These are phyloP conservation scores for Heterotilapia buettikoferi DNA, from an alignment of 2,113 vertebrate species.

Conservation along the genomic window DNA sequence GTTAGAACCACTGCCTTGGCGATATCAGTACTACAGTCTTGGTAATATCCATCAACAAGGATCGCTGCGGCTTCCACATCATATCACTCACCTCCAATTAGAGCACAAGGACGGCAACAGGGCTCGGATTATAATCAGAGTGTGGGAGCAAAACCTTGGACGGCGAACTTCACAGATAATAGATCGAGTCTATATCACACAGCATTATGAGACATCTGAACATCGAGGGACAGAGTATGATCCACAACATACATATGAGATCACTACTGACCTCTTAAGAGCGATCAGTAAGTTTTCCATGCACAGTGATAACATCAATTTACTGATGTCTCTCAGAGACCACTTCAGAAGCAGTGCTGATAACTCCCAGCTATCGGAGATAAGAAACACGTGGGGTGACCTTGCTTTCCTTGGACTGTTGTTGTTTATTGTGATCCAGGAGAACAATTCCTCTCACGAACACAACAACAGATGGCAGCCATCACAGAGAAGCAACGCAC, in stretches of 20 bases:
- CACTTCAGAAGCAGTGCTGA: not conserved
- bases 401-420: not conserved
- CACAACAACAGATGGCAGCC: not conserved
- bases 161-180: no score
- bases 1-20: fast-evolving
- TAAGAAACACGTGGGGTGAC: not conserved
- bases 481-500: not conserved
- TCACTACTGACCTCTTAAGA: not conserved
- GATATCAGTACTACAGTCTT: no score
- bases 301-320: not conserved
- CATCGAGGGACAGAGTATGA: no score
- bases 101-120: no score
- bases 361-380: not conserved
- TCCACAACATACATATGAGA: fast-evolving
- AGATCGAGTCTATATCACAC: no score
- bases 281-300: not conserved
- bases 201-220: no score
- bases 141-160: no score
- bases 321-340: not conserved
- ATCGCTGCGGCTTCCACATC: fast-evolving
- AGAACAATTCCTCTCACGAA: not conserved
- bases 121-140: no score
- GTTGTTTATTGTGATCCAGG: not conserved
- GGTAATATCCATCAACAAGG: fast-evolving
- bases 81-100: no score